Conservation (phyloP, 2,113 vertebrate genomes). For the Rhipidura dahli region DNA sequence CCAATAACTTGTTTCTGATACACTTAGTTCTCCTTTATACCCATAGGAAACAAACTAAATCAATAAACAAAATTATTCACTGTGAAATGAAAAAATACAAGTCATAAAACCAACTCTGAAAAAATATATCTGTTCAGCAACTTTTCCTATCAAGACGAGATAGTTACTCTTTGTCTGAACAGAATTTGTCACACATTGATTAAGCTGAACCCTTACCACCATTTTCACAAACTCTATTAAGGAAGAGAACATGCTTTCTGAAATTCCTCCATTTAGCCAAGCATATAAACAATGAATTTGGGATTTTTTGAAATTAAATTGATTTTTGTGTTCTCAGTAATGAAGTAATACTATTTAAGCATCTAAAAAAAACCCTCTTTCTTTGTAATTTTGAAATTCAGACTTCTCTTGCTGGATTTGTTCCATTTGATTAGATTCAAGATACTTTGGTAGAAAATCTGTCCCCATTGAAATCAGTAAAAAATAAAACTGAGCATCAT, state of each 20-base stretch:
- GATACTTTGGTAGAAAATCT: neutral
- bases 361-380: neutral
- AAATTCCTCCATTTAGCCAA: neutral
- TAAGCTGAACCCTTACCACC: neutral
- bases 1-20: neutral
- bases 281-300: neutral
- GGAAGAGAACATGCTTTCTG: neutral
- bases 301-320: neutral
- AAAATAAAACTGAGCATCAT: neutral
- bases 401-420: fast-evolving
- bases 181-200: neutral
- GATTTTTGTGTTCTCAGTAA: neutral
- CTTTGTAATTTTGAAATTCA: neutral
- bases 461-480: neutral
- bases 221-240: neutral
- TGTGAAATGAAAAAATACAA: neutral
- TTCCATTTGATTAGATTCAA: neutral
- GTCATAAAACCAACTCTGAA: neutral
- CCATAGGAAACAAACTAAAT: neutral
- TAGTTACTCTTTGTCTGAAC: neutral
- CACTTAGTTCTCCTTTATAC: neutral
- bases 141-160: neutral
- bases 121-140: neutral
- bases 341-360: neutral
- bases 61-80: neutral